Evolutionary conservation across 2,888 invertebrate species (phyloP), one percentile per base, ranked within the genome.

Genomic region (Leptinotarsa juncta): DNA sequence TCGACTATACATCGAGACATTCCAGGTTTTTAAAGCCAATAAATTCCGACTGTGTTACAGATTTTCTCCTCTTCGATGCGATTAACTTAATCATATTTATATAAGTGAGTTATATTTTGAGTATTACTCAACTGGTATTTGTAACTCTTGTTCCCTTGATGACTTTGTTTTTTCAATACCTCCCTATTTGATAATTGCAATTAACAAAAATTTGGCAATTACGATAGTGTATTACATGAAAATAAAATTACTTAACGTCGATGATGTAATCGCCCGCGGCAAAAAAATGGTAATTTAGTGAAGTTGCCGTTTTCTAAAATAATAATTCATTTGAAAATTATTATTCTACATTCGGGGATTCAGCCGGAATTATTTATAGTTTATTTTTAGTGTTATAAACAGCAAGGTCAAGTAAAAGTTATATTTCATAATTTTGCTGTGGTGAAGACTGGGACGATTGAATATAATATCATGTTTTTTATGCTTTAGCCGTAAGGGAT

Each of bases 371-470:
- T 5, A 18, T 32, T 32, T 16, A 7, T 62, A 18, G 14, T 62
- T 62, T 32, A 62, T 62, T 32, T 42, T 62, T 26, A 1, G 32
- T 26, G 26, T 5, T n/a, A 16, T 42, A 16, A 42, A 32, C 62
- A 57, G 4, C 57, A 42, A 62, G 62, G 62, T n/a, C 62, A 62
- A 62, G 62, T 62, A 42, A 62, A 62, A 62, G 62, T 26, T n/a
- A 32, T n/a, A 16, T 7, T 32, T 18, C 18, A 62, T 62, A 62
- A 32, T 32, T n/a, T 42, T 3, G 2, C 16, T 32, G 12, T 42
- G 1, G 1, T 32, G 42, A n/a, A 57, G 12, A 20, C n/a, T 57
- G n/a, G 20, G 14, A 32, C n/a, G 16, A 26, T 62, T 62, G n/a
- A 26, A 16, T 62, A n/a, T 15, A 42, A 42, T 3, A 42, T 0